Conservation (phyloP, 2,888 invertebrate genomes). For the Tenthredo scrophulariae region DNA sequence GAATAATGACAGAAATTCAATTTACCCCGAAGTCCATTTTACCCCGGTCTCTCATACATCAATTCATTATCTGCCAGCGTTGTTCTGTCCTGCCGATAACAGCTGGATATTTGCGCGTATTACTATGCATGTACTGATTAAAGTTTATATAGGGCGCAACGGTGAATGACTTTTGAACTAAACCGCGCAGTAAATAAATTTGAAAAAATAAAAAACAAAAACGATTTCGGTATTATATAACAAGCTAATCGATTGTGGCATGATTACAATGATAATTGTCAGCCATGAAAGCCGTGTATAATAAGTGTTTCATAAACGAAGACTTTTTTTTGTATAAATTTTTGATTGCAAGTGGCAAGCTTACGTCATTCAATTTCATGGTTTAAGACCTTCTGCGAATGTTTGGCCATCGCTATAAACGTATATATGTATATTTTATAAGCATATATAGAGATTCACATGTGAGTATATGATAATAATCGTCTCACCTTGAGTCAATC, state of each 20-base stretch:
- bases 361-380: conserved; percentile 15
- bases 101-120: background rate
- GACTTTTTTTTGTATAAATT: background rate
- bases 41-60: no score
- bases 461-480: background rate
- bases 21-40: no score
- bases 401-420: background rate
- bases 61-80: conserved; percentile 8
- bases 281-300: background rate
- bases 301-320: background rate
- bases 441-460: background rate
- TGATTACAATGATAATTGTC: background rate
- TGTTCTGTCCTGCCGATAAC: background rate
- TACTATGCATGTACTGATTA: background rate
- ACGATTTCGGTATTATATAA: background rate
- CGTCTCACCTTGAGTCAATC: conserved; percentile 19
- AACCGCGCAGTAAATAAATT: background rate
- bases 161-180: background rate
- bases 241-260: background rate
- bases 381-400: conserved; percentile 6
- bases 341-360: background rate
- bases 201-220: background rate
- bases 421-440: background rate
- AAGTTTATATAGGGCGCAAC: background rate
- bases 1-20: no score